phyloP scores from a whole-genome alignment of 1,140 invertebrate species.

The Stratiolaelaps scimitus region DNA sequence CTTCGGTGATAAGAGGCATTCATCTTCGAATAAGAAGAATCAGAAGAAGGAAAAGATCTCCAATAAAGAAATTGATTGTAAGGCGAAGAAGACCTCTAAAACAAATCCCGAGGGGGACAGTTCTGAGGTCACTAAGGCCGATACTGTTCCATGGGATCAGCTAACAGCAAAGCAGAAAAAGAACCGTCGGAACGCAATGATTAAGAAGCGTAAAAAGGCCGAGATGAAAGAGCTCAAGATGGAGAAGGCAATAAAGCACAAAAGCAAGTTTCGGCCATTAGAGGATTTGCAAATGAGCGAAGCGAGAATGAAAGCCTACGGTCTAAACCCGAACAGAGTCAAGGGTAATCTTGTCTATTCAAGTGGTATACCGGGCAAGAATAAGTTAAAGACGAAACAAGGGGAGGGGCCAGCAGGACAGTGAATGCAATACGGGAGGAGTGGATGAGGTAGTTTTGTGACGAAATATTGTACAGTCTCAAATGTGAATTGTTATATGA shows the following conservation, averaged over 20 bases:
- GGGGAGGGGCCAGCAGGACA: no score
- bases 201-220: constrained; percentile 15
- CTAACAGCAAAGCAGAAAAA: constrained; percentile 18
- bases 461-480: no score
- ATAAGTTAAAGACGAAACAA: no score
- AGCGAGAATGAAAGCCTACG: constrained; percentile 24
- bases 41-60: constrained; percentile 2
- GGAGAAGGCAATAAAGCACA: background rate
- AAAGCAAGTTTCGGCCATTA: background rate
- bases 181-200: constrained; percentile 18
- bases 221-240: background rate
- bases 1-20: no score
- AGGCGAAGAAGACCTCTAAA: constrained; percentile 14
- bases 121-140: background rate
- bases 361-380: no score
- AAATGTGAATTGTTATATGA: no score
- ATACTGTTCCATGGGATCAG: constrained; percentile 19
- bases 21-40: background rate
- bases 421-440: no score
- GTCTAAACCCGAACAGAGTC: constrained; percentile 11
- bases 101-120: background rate
- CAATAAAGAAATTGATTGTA: background rate
- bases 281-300: constrained; percentile 20
- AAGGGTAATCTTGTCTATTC: constrained; percentile 20
- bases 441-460: no score